Conservation (phyloP, 2,113 vertebrate species). For the Garra rufa region DNA sequence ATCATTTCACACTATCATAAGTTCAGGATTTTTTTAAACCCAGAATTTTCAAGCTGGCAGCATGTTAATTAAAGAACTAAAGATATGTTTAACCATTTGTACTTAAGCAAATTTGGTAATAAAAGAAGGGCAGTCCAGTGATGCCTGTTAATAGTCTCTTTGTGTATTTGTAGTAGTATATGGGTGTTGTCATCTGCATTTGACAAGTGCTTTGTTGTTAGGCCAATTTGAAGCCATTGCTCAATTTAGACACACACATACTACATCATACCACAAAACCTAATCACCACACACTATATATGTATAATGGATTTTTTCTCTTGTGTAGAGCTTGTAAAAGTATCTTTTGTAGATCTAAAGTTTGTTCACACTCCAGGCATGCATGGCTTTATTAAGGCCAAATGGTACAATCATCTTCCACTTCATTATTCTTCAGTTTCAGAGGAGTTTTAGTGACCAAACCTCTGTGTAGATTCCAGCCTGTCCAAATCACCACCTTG, state of each 20-base stretch:
- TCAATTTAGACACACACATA: background rate
- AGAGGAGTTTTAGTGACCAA: background rate
- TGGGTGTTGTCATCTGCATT: background rate
- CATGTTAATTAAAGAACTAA: no score
- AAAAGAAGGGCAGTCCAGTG: background rate
- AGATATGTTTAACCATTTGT: no score
- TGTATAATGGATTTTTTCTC: background rate
- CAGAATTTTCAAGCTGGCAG: no score
- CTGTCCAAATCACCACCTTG: background rate
- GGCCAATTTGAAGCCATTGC: background rate
- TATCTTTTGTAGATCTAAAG: background rate
- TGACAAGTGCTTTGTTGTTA: background rate
- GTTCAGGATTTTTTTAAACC: no score
- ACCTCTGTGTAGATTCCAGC: background rate
- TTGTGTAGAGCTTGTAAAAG: background rate
- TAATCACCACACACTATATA: no score
- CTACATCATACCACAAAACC: background rate
- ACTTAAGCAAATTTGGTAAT: background rate
- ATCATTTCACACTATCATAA: no score
- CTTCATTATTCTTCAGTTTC: background rate
- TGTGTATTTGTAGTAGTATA: background rate
- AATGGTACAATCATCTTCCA: background rate
- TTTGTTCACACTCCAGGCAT: background rate
- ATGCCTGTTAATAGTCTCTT: background rate
- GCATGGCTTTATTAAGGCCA: no score